These are phyloP conservation scores for Gobius niger DNA, from an alignment of 2,113 vertebrate genomes.

Conservation along the genomic window DNA sequence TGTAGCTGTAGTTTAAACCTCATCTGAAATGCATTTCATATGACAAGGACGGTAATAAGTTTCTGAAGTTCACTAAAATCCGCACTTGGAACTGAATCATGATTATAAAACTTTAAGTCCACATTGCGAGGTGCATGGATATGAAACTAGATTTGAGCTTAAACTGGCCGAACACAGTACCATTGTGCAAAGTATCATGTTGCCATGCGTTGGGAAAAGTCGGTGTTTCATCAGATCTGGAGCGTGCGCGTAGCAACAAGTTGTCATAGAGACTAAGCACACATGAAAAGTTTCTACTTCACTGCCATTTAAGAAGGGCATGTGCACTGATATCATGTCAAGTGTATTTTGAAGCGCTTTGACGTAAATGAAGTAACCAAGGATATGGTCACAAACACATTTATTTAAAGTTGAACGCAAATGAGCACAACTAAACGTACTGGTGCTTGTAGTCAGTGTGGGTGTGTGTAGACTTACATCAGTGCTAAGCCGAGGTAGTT, in stretches of 20 bases:
- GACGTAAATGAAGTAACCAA: too few species aligned
- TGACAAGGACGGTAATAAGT: too few species aligned
- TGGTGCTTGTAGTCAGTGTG: neutral
- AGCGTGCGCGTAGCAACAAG: constrained; percentile 58
- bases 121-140: neutral
- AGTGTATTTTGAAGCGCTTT: neutral
- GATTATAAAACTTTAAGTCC: too few species aligned
- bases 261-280: constrained; percentile 60
- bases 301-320: constrained; percentile 8
- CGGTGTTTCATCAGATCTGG: constrained; percentile 13
- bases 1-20: too few species aligned
- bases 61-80: too few species aligned
- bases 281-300: constrained; percentile 37
- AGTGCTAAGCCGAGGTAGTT: constrained; percentile 92
- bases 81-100: too few species aligned
- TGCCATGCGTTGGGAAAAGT: constrained; percentile 6
- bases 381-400: too few species aligned
- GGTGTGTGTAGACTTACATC: constrained; percentile 81
- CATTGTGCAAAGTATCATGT: neutral
- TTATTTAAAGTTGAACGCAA: too few species aligned
- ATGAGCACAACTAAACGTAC: neutral
- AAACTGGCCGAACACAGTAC: neutral
- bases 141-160: neutral
- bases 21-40: too few species aligned
- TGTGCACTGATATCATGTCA: constrained; percentile 24